Percentiles rank a stretch among this genome's conserved stretches.
phyloP scores from a whole-genome alignment of 2,113 vertebrate genomes.

The Sinocyclocheilus maitianheensis region DNA sequence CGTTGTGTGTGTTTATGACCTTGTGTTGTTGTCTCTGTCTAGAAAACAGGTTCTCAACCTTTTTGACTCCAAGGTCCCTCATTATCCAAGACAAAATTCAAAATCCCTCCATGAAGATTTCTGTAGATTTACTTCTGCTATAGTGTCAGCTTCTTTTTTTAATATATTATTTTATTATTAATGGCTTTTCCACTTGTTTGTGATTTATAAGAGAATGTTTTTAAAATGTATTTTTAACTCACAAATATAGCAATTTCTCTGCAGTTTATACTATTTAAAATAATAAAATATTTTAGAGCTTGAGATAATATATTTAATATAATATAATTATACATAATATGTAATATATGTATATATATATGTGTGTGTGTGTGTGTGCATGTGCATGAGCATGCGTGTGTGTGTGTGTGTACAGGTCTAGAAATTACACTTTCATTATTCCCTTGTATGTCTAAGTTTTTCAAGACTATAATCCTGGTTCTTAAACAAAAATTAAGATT shows the following conservation, averaged over 20 bases:
- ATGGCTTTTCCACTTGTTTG: neutral
- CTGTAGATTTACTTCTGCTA: neutral
- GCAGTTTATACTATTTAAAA: neutral
- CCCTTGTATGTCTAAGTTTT: neutral
- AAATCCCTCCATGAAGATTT: neutral
- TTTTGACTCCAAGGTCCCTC: neutral
- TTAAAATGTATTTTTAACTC: neutral
- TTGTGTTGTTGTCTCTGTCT: slow-evolving; percentile 20
- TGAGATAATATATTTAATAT: neutral
- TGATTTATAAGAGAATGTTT: neutral
- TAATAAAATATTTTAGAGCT: neutral
- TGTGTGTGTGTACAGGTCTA: too few species aligned
- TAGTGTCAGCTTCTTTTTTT: neutral
- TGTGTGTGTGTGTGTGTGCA: too few species aligned
- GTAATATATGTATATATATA: too few species aligned
- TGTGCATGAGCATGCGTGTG: too few species aligned
- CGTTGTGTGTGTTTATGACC: slow-evolving; percentile 60
- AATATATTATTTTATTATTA: neutral
- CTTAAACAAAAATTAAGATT: too few species aligned
- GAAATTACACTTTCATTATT: too few species aligned
- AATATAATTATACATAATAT: too few species aligned
- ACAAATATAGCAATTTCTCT: neutral
- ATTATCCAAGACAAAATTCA: neutral
- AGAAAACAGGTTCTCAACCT: neutral
- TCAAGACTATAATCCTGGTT: neutral